These are phyloP conservation scores for Anisognathus igniventris DNA, from an alignment of 2,797 vertebrate genomes.

Conservation along the genomic window DNA sequence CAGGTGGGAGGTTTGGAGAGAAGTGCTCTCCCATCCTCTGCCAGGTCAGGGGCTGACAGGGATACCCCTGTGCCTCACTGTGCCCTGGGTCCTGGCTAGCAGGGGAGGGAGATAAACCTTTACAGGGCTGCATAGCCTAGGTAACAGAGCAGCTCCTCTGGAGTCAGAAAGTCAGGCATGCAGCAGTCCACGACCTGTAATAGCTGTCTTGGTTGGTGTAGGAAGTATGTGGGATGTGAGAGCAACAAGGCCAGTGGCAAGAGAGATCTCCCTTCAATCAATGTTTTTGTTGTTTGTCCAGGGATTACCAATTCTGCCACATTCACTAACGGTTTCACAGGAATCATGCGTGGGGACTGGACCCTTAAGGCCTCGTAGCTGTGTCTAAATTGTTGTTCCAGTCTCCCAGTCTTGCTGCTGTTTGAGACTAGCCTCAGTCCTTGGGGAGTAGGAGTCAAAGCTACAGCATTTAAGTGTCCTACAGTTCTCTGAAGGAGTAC, in stretches of 20 bases:
- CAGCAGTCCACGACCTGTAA: fast-evolving
- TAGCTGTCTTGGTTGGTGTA: neutral
- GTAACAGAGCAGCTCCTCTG: neutral
- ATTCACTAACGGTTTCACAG: neutral
- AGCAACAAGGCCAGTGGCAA: neutral
- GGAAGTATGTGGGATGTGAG: neutral
- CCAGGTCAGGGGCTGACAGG: neutral
- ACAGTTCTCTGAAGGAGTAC: neutral
- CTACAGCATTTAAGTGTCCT: neutral
- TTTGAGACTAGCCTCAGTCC: neutral
- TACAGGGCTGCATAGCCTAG: neutral
- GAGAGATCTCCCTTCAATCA: neutral
- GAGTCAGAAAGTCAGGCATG: neutral
- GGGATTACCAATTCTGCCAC: neutral
- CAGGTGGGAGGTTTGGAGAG: neutral
- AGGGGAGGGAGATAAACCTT: neutral
- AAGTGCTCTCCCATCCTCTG: neutral
- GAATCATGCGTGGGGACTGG: neutral
- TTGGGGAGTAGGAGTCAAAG: neutral
- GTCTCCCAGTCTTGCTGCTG: neutral
- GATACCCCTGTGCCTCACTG: neutral
- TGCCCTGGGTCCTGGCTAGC: neutral
- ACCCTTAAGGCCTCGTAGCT: neutral
- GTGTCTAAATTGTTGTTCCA: neutral
- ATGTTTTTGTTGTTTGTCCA: neutral